Evolutionary conservation across 1,140 invertebrate genomes (phyloP).

Genomic region (Drosophila biarmipes): DNA sequence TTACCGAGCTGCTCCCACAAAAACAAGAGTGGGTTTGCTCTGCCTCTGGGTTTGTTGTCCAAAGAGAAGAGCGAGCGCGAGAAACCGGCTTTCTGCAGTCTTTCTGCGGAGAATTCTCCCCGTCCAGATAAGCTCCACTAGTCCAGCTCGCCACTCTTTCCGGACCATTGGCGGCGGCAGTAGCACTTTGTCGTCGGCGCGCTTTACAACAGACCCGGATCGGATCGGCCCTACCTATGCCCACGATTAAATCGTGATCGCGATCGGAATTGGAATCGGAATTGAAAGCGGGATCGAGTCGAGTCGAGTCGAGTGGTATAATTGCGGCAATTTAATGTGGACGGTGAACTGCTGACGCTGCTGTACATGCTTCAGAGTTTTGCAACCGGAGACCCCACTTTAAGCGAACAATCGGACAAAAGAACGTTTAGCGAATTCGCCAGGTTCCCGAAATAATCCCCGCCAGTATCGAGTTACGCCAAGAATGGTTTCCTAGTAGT

Average conservation of each 20-base stretch:
- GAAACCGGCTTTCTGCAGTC: constrained; percentile 74
- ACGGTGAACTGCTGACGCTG: constrained; percentile 21
- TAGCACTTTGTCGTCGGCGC: constrained; percentile 70
- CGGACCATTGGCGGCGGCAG: constrained; percentile 78
- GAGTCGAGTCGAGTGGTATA: constrained; percentile 4
- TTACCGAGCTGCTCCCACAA: constrained; percentile 29
- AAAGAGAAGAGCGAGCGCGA: neutral
- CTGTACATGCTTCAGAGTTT: constrained; percentile 29
- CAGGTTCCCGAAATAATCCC: constrained; percentile 33
- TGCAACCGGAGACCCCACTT: constrained; percentile 27
- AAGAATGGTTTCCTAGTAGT: constrained; percentile 44
- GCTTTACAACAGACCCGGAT: constrained; percentile 56
- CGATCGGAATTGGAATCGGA: constrained; percentile 25
- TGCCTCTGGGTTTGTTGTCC: neutral
- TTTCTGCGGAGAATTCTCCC: constrained; percentile 55
- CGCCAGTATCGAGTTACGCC: constrained; percentile 33
- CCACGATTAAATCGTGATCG: constrained; percentile 19
- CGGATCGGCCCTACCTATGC: neutral
- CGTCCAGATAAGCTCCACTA: constrained; percentile 53
- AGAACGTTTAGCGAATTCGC: constrained; percentile 21
- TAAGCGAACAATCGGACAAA: constrained; percentile 10
- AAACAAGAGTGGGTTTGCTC: constrained; percentile 19
- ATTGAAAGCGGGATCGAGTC: constrained; percentile 28
- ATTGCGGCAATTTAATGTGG: constrained; percentile 43
- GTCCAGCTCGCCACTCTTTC: constrained; percentile 51